These are phyloP conservation scores for Ormyrus pomaceus DNA, from an alignment of 2,888 invertebrate species.

Conservation along the genomic window DNA sequence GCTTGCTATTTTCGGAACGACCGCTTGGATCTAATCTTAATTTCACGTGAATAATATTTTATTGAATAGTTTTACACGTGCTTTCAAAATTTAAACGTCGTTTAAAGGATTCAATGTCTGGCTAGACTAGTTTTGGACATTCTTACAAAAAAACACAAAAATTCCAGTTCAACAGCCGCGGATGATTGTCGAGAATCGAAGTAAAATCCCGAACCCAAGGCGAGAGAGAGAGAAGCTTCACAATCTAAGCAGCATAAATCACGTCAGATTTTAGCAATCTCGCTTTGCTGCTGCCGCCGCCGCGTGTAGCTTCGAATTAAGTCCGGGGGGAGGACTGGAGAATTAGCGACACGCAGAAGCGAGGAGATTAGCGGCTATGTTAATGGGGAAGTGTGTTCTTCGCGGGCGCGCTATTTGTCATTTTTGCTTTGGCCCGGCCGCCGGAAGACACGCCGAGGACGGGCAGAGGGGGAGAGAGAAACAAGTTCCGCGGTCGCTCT, in stretches of 20 bases:
- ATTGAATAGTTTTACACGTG: no score
- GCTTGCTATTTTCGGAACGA: no score
- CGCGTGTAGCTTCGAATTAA: conserved; percentile 58
- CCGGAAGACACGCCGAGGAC: conserved; percentile 18
- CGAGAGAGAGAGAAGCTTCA: neutral
- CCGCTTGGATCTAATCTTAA: no score
- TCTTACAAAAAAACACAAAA: no score
- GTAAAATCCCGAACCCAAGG: neutral
- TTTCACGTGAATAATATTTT: no score
- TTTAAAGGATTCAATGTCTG: no score
- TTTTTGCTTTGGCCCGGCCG: conserved; percentile 61
- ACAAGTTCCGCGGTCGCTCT: conserved; percentile 7
- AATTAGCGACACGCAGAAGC: conserved; percentile 60
- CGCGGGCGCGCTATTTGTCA: conserved; percentile 66
- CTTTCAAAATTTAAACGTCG: no score
- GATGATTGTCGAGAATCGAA: neutral
- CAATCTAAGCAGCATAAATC: conserved; percentile 51
- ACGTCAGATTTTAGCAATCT: conserved; percentile 61
- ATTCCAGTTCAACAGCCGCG: no score
- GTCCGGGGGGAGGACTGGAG: conserved; percentile 24
- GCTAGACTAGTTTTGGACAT: no score
- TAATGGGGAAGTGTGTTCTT: conserved; percentile 65
- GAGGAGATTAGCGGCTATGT: conserved; percentile 66
- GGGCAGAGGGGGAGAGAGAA: conserved; percentile 28
- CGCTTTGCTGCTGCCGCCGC: conserved; percentile 57